Evolutionary conservation across 2,888 invertebrate species (phyloP).

Genomic region (Apocheima hispidaria): DNA sequence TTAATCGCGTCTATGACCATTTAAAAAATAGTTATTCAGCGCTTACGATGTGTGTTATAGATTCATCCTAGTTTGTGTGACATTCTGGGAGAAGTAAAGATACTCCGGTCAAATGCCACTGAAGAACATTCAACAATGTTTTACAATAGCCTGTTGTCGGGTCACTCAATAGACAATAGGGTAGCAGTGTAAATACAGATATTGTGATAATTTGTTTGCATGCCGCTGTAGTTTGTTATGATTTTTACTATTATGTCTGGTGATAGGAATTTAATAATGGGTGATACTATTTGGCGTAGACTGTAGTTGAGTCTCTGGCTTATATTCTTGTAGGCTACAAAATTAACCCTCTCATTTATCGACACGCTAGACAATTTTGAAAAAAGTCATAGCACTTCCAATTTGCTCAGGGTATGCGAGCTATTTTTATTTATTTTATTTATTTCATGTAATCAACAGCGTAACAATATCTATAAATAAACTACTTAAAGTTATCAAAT

Average conservation of each 20-base stretch:
- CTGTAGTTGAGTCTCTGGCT: too few species aligned
- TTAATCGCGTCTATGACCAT: too few species aligned
- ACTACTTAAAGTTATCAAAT: too few species aligned
- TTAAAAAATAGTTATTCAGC: too few species aligned
- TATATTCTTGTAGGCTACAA: too few species aligned
- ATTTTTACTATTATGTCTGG: constrained; percentile 28
- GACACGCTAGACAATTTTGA: too few species aligned
- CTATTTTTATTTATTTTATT: too few species aligned
- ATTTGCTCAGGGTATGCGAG: too few species aligned
- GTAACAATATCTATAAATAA: too few species aligned
- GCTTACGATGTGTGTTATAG: background rate
- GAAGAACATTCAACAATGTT: constrained; percentile 32
- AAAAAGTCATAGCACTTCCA: too few species aligned
- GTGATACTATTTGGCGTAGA: constrained; percentile 22
- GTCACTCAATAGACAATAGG: constrained; percentile 52
- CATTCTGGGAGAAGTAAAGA: background rate
- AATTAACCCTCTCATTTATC: too few species aligned
- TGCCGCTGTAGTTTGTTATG: constrained; percentile 34
- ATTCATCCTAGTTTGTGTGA: background rate
- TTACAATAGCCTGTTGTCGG: constrained; percentile 38
- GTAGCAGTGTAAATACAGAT: constrained; percentile 49
- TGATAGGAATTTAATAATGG: constrained; percentile 33
- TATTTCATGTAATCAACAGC: too few species aligned
- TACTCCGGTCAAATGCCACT: constrained; percentile 2
- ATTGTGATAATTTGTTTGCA: constrained; percentile 50